Evolutionary conservation across 2,113 vertebrate genomes (phyloP).

Genomic region (Larimichthys polyactis): DNA sequence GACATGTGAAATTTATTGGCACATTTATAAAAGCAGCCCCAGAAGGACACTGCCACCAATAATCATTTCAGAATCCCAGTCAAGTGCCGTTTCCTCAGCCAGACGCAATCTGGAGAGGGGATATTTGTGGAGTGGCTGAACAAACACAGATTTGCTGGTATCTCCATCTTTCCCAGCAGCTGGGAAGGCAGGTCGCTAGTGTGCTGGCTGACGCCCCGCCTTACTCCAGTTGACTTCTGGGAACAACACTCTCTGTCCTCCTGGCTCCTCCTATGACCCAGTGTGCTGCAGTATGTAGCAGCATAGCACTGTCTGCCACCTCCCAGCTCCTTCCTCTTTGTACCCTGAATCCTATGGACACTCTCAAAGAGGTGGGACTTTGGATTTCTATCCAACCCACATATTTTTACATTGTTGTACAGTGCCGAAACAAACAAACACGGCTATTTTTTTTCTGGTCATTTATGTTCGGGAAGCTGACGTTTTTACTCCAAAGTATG

Average conservation of each 20-base stretch:
- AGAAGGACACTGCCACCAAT: slow-evolving; percentile 84
- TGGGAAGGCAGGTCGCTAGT: slow-evolving; percentile 69
- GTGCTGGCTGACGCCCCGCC: slow-evolving; percentile 60
- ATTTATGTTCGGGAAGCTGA: neutral
- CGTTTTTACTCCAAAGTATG: neutral
- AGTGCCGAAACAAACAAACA: neutral
- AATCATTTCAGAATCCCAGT: slow-evolving; percentile 83
- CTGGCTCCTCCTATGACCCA: slow-evolving; percentile 74
- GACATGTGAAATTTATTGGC: slow-evolving; percentile 89
- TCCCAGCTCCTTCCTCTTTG: slow-evolving; percentile 32
- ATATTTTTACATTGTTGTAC: neutral
- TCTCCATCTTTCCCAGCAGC: slow-evolving; percentile 87
- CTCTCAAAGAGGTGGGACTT: slow-evolving; percentile 42
- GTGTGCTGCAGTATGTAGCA: slow-evolving; percentile 42
- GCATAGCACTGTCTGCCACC: slow-evolving; percentile 33
- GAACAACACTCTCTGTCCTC: slow-evolving; percentile 75
- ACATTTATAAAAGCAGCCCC: slow-evolving; percentile 83
- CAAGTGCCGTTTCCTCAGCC: slow-evolving; percentile 83
- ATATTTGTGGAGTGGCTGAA: slow-evolving; percentile 89
- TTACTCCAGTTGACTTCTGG: slow-evolving; percentile 74
- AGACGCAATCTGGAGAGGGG: slow-evolving; percentile 82
- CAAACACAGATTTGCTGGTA: slow-evolving; percentile 89
- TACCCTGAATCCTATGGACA: slow-evolving; percentile 23
- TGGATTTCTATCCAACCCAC: slow-evolving; percentile 6
- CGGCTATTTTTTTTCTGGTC: neutral